Evolutionary conservation across 2,113 vertebrate species (phyloP), one percentile per base, ranked within the genome.

Genomic region (Phrynocephalus versicolor): DNA sequence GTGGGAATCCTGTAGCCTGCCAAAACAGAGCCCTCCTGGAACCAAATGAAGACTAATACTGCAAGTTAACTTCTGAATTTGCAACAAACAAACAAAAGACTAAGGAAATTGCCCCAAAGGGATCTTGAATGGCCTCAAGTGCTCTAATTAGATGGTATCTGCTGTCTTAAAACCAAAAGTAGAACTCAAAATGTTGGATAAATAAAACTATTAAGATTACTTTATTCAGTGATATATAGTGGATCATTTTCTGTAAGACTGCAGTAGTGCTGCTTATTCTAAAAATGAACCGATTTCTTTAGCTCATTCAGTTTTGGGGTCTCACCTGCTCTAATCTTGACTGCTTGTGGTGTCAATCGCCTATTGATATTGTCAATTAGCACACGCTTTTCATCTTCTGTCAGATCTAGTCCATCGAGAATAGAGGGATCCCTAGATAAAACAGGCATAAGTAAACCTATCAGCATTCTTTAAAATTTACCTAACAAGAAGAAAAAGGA

Each of bases 301-400:
- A 64, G 39, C 41, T 41, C 76, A 6, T 83, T 82, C 23, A 39
- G 35, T 14, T 85, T 70, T 18, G 7, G 67, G 78, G 51, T 91
- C 91, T 84, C 91, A 98, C 98, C 98, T 95, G 98, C 98, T 97
- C 98, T 95, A 93, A 99, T 99, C 97, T 99, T 99, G 88, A 99
- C 98, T 19, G 98, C 98, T 88, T 99, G 98, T 16, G 98, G 98
- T 25, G 98, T 99, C 86, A 99, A 97, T 85, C 98, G 97, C 86
- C 98, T 97, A 96, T 99, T 99, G 93, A 99, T 99, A 83, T 99
- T 99, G 83, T 99, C 98, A 25, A 99, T 98, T 86, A 99, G 94
- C 15, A 99, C 98, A 39, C 86, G 93, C 33, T 96, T 97, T 95
- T 99, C 98, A 30, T 98, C 97, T 93, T 99, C 98, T n/a, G 97